Evolutionary conservation across 2,113 vertebrate genomes (phyloP).

Genomic region (Passerina amoena): DNA sequence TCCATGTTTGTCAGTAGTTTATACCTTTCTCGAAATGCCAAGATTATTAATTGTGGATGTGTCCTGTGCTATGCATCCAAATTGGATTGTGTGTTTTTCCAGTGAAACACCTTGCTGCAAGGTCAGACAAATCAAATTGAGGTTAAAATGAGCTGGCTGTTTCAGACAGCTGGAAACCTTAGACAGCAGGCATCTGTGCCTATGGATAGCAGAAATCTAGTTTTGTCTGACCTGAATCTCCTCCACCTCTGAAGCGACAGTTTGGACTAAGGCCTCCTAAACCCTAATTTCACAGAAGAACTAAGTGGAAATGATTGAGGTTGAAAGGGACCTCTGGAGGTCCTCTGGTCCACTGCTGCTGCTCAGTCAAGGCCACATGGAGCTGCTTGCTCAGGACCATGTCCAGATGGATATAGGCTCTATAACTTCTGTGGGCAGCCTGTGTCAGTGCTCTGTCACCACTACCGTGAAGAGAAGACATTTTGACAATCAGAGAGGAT

Average conservation of each 20-base stretch:
- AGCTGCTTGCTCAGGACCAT: neutral
- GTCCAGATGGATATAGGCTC: neutral
- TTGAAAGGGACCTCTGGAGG: neutral
- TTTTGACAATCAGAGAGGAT: neutral
- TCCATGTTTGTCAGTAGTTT: neutral
- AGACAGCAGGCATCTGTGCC: neutral
- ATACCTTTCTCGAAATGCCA: neutral
- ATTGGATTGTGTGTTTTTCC: neutral
- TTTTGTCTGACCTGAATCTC: neutral
- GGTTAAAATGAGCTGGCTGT: neutral
- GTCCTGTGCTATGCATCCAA: neutral
- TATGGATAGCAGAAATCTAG: neutral
- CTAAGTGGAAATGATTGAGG: neutral
- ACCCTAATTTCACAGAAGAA: neutral
- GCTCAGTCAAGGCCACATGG: neutral
- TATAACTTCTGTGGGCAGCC: neutral
- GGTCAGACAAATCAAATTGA: conserved; percentile 2
- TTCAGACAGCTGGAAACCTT: neutral
- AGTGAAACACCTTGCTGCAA: conserved; percentile 27
- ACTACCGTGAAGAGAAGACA: neutral
- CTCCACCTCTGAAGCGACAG: neutral
- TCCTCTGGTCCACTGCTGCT: fast-evolving
- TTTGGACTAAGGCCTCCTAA: neutral
- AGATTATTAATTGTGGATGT: neutral
- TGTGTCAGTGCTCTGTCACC: neutral